A percentile compares a stretch with the other conserved stretches of the same genome.
Evolutionary conservation across 2,797 vertebrate genomes (phyloP).

Genomic region (Erpetoichthys calabaricus): DNA sequence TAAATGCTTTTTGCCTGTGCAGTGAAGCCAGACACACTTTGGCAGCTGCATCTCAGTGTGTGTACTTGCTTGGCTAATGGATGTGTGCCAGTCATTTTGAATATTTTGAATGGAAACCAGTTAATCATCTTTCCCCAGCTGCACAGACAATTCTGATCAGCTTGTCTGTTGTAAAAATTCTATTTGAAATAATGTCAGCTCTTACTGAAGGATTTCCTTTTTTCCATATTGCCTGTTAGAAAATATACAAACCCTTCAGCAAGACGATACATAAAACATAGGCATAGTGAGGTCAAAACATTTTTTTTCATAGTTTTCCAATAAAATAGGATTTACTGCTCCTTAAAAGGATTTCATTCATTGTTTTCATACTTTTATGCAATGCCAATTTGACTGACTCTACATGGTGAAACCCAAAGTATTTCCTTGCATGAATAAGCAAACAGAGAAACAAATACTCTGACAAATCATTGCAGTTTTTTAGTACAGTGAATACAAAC

Average conservation of each 20-base stretch:
- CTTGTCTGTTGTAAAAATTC: neutral
- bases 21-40: slow-evolving; percentile 2
- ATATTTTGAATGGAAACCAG: slow-evolving; percentile 7
- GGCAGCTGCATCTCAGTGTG: slow-evolving; percentile 5
- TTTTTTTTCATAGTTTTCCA: too few species aligned
- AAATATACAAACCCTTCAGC: neutral
- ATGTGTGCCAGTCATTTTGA: slow-evolving; percentile 7
- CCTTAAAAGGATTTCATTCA: too few species aligned
- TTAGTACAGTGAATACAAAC: too few species aligned
- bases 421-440: too few species aligned
- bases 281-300: neutral
- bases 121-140: slow-evolving; percentile 5
- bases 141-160: slow-evolving; percentile 3
- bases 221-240: neutral
- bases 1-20: slow-evolving; percentile 2
- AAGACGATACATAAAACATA: neutral
- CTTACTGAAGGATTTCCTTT: neutral
- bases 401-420: too few species aligned
- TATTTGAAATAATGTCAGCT: slow-evolving; percentile 3
- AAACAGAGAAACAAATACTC: too few species aligned
- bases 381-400: too few species aligned
- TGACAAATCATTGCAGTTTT: too few species aligned
- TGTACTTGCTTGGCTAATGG: slow-evolving; percentile 5
- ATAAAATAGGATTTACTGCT: too few species aligned
- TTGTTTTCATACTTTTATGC: too few species aligned